Conservation (phyloP, 2,113 vertebrate species). For the Tapirus terrestris region DNA sequence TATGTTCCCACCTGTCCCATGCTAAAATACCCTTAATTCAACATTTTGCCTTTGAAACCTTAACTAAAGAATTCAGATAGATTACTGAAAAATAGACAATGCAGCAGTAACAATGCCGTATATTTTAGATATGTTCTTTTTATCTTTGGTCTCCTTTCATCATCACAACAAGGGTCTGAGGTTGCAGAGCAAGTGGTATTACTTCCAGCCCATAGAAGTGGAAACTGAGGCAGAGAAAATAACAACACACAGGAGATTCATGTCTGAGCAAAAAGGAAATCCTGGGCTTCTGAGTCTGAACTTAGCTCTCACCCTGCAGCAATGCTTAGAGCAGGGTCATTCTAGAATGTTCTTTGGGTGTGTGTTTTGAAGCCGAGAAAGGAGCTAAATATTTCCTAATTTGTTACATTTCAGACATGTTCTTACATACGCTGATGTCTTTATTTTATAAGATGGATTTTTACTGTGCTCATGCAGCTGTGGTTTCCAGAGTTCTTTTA, state of each 20-base stretch:
- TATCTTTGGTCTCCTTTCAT: neutral
- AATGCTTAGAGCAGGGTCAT: neutral
- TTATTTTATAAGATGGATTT: constrained; percentile 15
- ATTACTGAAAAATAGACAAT: constrained; percentile 41
- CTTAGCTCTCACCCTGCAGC: neutral
- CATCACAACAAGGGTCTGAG: neutral
- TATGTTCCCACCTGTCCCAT: constrained; percentile 38
- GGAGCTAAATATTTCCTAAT: neutral
- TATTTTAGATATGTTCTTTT: neutral
- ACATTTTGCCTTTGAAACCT: constrained; percentile 59
- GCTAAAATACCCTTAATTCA: constrained; percentile 54
- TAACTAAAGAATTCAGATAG: constrained; percentile 28
- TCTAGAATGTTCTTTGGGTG: neutral
- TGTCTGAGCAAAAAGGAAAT: constrained; percentile 5
- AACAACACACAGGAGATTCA: neutral
- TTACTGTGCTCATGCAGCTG: neutral
- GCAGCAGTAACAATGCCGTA: neutral
- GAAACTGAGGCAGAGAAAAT: neutral
- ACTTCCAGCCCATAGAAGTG: neutral
- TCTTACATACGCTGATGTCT: neutral
- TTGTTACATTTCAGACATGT: neutral
- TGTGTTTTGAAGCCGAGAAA: constrained; percentile 31
- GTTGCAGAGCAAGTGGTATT: neutral
- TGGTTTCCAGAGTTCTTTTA: constrained; percentile 27
- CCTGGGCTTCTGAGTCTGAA: neutral